Conservation (phyloP, 2,113 vertebrate species). For the Larimichthys crocea region DNA sequence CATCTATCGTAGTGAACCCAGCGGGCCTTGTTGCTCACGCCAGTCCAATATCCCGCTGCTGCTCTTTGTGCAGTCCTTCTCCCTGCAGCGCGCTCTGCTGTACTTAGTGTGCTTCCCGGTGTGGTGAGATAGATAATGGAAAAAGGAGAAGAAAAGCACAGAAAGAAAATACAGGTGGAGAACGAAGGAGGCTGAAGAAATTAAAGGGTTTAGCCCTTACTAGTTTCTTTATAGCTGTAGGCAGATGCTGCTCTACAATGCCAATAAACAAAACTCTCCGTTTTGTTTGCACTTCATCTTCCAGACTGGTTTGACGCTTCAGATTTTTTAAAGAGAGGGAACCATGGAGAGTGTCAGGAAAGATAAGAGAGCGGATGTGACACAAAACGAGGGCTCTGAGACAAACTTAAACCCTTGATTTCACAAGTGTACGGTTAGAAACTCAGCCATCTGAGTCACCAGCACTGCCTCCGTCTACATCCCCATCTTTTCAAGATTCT, state of each 20-base stretch:
- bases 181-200: slow-evolving; percentile 11
- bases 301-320: slow-evolving; percentile 47
- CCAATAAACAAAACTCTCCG: slow-evolving; percentile 49
- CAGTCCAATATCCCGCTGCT: slow-evolving; percentile 12
- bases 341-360: slow-evolving; percentile 54
- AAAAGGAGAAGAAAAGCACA: slow-evolving; percentile 12
- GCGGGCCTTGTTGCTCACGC: slow-evolving; percentile 15
- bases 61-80: slow-evolving; percentile 22
- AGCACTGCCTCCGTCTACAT: background rate
- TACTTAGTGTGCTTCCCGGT: slow-evolving; percentile 36
- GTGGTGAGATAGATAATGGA: slow-evolving; percentile 19
- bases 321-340: slow-evolving; percentile 41
- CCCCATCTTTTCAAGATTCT: background rate
- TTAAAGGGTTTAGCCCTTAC: slow-evolving; percentile 23
- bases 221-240: slow-evolving; percentile 20
- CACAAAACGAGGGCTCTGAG: slow-evolving; percentile 17
- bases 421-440: slow-evolving; percentile 28
- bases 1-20: background rate
- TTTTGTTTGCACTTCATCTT: slow-evolving; percentile 51
- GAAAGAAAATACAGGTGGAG: slow-evolving; percentile 28
- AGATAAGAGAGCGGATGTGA: slow-evolving; percentile 52
- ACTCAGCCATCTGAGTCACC: slow-evolving; percentile 31
- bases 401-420: slow-evolving; percentile 44
- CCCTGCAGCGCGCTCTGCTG: slow-evolving; percentile 34
- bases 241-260: slow-evolving; percentile 53